Base-by-base conservation (phyloP, 2,797 vertebrate species). In the Ispidina picta region DNA sequence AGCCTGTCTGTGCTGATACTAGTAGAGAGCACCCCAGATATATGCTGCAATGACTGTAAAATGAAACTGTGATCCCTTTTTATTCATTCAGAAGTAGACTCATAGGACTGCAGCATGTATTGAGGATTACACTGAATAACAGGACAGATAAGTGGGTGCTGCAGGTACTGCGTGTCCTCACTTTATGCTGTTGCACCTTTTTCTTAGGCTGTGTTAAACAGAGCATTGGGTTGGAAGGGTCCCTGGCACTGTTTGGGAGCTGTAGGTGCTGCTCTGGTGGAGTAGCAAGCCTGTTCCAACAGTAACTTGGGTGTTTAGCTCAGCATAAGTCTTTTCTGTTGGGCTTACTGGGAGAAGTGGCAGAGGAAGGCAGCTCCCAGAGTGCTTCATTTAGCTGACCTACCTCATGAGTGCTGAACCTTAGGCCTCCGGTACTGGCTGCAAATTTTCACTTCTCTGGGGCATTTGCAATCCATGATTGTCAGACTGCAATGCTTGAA, bases 401-500 rank as follows among this genome's bases (percentile, higher is more conserved):
- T 58, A 12, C 44, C 43, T 66, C 70, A 70, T 70, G 70, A 75
- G 79, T 48, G 70, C 76, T 31, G 87, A 74, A 48, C 79, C 73
- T 76, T 9, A 15, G 84, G 31, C 37, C 48, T 72, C 76, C 44
- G 20, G 52, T 37, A 43, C 56, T 28, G 41, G 15, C 76, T 76
- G 87, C 68, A 87, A 35, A 73, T 82, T 83, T 81, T 88, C 69
- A 59, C 58, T 89, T 92, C 33, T 15, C 80, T 64, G 44, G 80
- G 80, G 85, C 52, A 35, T 88, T 83, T 89, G 85, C 85, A 83
- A 49, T 70, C 49, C 71, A 25, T 39, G 74, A 59, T 75, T 81
- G 71, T 92, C 80, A 73, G 75, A 69, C 66, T 92, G 83, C 83
- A 86, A 10, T 68, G 83, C 86, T 93, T 84, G 80, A 88, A 93